Conservation (phyloP, 2,888 invertebrate genomes). For the Lasioglossum villosulum region DNA sequence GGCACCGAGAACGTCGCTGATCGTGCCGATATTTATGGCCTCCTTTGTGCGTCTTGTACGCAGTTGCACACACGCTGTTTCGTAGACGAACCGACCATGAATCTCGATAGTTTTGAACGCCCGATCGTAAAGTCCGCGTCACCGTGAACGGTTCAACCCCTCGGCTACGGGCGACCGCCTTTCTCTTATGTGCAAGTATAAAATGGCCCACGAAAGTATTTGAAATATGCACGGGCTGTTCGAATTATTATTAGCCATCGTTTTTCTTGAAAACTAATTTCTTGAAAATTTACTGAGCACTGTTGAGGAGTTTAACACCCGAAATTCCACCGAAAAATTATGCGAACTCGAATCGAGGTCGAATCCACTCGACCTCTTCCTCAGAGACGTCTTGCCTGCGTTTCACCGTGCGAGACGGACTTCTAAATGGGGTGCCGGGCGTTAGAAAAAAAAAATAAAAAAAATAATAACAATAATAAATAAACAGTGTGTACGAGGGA, state of each 20-base stretch:
- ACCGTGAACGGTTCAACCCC: not conserved
- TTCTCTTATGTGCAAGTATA: not conserved
- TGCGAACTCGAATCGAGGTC: not conserved
- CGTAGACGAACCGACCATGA: not conserved
- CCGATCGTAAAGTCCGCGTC: not conserved
- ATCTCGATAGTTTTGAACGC: not conserved
- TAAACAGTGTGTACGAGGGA: not conserved
- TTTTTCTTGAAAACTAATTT: too few relatives aligned
- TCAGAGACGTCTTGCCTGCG: not conserved
- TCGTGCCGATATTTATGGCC: conserved; percentile 18
- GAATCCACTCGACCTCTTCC: conserved; percentile 27
- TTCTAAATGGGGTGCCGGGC: not conserved
- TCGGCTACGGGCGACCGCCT: not conserved
- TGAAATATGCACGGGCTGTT: too few relatives aligned
- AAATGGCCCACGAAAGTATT: too few relatives aligned
- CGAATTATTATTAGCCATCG: too few relatives aligned
- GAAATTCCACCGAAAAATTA: not conserved
- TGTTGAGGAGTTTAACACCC: not conserved
- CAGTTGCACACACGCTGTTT: not conserved
- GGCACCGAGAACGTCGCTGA: not conserved
- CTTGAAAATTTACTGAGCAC: too few relatives aligned
- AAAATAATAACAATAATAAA: not conserved
- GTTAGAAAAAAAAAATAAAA: not conserved
- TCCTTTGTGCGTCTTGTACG: not conserved
- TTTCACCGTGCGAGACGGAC: conserved; percentile 20